phyloP scores from a whole-genome alignment of 2,113 vertebrate species.

The Emydocephalus ijimae region DNA sequence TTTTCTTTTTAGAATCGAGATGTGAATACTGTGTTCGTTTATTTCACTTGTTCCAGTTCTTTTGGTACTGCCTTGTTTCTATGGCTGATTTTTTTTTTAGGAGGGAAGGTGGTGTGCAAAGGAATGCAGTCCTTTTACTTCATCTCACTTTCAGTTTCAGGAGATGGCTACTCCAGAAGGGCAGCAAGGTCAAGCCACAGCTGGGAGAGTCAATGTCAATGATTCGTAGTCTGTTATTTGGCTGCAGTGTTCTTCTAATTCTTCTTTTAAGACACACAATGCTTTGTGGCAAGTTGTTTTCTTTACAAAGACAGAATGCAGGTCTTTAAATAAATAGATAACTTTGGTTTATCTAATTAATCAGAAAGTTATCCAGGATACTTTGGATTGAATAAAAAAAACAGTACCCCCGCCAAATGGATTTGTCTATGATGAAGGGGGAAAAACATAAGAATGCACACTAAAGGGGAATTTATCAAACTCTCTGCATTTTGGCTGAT shows the following conservation, averaged over 20 bases:
- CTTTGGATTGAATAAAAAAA: neutral
- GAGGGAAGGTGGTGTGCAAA: neutral
- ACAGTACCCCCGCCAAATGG: neutral
- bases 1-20: neutral
- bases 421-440: no score
- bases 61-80: neutral
- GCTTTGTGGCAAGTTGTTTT: neutral
- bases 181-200: neutral
- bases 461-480: accelerated
- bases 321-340: neutral
- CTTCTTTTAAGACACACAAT: neutral
- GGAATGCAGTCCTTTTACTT: neutral
- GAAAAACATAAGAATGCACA: neutral
- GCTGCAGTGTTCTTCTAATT: neutral
- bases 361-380: no score
- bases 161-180: neutral
- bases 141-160: neutral
- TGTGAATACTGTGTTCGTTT: no score
- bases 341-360: neutral
- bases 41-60: neutral
- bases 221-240: neutral
- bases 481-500: neutral
- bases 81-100: neutral
- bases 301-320: neutral
- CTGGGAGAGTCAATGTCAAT: neutral